Conservation (phyloP, 1,140 invertebrate genomes). For the Drosophila nebulosa region DNA sequence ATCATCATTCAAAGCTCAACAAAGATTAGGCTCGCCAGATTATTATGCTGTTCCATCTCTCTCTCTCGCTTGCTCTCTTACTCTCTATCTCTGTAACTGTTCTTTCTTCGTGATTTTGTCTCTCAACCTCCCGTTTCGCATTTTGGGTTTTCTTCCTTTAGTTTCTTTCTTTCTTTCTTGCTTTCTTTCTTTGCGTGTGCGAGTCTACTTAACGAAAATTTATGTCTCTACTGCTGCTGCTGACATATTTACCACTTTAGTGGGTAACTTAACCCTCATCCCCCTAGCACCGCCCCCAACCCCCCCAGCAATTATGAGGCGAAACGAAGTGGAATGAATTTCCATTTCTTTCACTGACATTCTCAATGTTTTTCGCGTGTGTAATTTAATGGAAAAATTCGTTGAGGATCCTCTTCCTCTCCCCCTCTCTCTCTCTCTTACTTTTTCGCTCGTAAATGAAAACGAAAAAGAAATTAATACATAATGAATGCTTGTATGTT, state of each 20-base stretch:
- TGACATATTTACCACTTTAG: conserved; percentile 79
- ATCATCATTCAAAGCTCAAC: conserved; percentile 75
- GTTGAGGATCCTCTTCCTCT: conserved; percentile 26
- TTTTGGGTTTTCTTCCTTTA: conserved; percentile 13
- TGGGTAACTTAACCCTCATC: not conserved
- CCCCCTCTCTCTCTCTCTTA: not conserved
- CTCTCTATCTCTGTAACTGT: not conserved
- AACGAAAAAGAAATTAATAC: conserved; percentile 55
- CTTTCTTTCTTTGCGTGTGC: conserved; percentile 65
- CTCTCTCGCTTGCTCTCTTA: not conserved
- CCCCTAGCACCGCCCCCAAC: no score
- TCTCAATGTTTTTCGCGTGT: conserved; percentile 42
- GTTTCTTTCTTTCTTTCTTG: no score
- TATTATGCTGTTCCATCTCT: conserved; percentile 29
- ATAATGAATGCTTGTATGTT: conserved; percentile 65
- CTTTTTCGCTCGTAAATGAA: not conserved
- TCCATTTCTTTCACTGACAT: conserved; percentile 36
- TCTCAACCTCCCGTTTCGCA: not conserved
- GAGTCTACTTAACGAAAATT: conserved; percentile 77
- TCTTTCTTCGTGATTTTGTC: not conserved
- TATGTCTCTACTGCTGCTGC: conserved; percentile 70
- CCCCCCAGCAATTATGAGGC: conserved; percentile 31
- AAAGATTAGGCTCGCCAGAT: conserved; percentile 68
- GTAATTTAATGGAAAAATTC: conserved; percentile 75
- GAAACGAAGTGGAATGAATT: conserved; percentile 30